These are phyloP conservation scores for Crocodylus rhombifer DNA, from an alignment of 2,797 vertebrate genomes.

Conservation along the genomic window DNA sequence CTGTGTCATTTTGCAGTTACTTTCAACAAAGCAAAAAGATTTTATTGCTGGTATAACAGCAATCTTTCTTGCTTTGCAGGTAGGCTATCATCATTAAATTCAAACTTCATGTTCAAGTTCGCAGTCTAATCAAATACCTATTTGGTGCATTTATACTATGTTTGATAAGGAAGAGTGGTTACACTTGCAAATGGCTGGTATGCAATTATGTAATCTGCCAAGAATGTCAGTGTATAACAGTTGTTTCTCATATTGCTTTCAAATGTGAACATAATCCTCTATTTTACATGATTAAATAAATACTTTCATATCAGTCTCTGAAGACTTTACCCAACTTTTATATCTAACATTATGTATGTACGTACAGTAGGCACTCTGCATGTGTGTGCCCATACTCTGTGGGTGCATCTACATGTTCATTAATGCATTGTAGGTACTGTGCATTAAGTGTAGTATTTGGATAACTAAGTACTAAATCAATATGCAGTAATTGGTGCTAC, in stretches of 20 bases:
- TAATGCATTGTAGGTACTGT: too few relatives aligned
- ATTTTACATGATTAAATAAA: background rate
- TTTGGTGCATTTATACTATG: slow-evolving; percentile 7
- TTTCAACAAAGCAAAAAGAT: slow-evolving; percentile 27
- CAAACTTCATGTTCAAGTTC: background rate
- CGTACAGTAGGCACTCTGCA: background rate
- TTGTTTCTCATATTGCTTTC: slow-evolving; percentile 42
- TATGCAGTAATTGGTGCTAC: too few relatives aligned
- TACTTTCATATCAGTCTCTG: background rate
- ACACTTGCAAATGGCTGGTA: slow-evolving; percentile 30
- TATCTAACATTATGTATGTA: background rate
- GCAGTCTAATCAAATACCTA: background rate
- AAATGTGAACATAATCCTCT: background rate
- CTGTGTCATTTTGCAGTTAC: background rate
- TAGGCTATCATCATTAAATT: background rate
- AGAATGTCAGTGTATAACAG: background rate
- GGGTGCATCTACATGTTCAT: too few relatives aligned
- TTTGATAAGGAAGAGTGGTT: slow-evolving; percentile 38
- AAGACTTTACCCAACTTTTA: background rate
- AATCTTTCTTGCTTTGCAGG: background rate
- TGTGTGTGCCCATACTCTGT: too few relatives aligned
- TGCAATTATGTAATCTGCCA: background rate
- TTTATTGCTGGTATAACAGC: background rate
- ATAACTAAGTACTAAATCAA: too few relatives aligned
- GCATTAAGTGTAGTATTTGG: too few relatives aligned